phyloP scores from a whole-genome alignment of 2,888 invertebrate species.

The Ptilodon capucinus region DNA sequence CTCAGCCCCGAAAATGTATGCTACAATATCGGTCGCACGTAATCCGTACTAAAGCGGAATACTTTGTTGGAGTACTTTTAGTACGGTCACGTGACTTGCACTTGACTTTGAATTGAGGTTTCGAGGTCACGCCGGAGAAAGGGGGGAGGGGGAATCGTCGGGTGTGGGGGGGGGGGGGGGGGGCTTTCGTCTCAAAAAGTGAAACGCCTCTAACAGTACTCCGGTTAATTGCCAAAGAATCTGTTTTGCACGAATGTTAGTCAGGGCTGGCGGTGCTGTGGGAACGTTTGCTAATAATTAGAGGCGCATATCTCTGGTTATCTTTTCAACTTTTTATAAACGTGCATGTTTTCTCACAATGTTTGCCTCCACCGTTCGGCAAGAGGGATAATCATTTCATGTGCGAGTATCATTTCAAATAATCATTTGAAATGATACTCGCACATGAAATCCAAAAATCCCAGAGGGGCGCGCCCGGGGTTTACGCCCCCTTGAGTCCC shows the following conservation, averaged over 20 bases:
- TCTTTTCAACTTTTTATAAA: no score
- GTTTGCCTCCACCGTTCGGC: no score
- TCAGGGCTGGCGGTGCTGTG: background rate
- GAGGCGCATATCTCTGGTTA: no score
- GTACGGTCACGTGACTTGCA: constrained; percentile 32
- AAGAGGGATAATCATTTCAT: no score
- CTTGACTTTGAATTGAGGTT: constrained; percentile 72
- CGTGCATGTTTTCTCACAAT: no score
- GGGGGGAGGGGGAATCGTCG: constrained; percentile 23
- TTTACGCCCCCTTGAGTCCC: no score
- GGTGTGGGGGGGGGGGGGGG: constrained; percentile 27
- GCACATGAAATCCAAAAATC: no score
- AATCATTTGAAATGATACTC: no score
- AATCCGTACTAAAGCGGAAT: background rate
- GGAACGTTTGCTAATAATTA: constrained; percentile 11
- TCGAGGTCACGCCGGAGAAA: constrained; percentile 52
- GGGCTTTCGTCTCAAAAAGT: constrained; percentile 67
- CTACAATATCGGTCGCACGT: background rate
- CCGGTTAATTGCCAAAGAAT: constrained; percentile 28
- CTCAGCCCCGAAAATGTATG: background rate
- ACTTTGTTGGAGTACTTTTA: constrained; percentile 8
- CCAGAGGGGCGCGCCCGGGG: no score
- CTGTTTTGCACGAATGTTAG: constrained; percentile 23
- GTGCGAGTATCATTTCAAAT: no score
- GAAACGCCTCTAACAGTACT: constrained; percentile 70